phyloP scores from a whole-genome alignment of 2,797 vertebrate genomes.

The Gymnothorax reevesii region DNA sequence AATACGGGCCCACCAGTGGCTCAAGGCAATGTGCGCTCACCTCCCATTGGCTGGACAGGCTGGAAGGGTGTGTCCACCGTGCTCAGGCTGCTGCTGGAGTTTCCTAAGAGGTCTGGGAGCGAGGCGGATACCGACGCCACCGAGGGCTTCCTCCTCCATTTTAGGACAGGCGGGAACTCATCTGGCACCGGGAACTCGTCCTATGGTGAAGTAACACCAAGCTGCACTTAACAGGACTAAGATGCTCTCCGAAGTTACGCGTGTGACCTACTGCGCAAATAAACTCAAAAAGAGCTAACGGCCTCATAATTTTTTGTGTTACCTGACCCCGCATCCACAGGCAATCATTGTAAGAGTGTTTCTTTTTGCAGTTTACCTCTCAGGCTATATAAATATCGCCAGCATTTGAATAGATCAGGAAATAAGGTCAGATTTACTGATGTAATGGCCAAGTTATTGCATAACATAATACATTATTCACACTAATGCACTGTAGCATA shows the following conservation, averaged over 20 bases:
- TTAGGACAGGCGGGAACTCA: conserved; percentile 77
- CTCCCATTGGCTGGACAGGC: conserved; percentile 74
- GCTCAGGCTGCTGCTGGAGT: conserved; percentile 77
- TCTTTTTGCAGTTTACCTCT: neutral
- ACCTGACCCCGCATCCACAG: neutral
- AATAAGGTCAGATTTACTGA: neutral
- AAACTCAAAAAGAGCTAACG: neutral
- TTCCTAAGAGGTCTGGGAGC: conserved; percentile 80
- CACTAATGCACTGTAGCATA: neutral
- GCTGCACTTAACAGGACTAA: no score
- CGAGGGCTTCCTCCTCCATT: conserved; percentile 88
- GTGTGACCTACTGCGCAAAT: neutral
- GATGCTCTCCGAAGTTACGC: no score
- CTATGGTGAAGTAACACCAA: conserved; percentile 50
- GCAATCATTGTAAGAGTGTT: neutral
- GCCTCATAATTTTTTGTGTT: neutral
- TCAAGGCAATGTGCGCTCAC: conserved; percentile 39
- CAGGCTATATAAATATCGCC: neutral
- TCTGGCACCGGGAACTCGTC: conserved; percentile 81
- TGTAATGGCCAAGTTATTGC: neutral
- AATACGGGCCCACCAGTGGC: neutral
- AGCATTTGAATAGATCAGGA: neutral
- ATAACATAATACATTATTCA: neutral
- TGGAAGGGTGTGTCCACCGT: conserved; percentile 76
- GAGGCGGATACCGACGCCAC: conserved; percentile 79